phyloP scores from a whole-genome alignment of 1,140 invertebrate genomes.

The Drosophila kurseongensis region DNA sequence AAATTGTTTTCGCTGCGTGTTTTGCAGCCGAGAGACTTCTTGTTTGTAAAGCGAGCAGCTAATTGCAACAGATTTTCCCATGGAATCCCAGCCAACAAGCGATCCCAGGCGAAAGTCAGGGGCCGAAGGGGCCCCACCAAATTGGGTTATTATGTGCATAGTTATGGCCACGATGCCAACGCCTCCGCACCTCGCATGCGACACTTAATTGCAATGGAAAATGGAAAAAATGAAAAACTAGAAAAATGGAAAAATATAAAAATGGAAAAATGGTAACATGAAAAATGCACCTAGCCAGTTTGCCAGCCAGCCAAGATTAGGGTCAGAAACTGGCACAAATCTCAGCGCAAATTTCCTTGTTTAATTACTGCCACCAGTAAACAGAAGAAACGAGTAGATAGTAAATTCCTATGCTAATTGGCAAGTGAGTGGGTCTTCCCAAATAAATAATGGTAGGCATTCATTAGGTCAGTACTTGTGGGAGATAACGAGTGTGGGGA shows the following conservation, averaged over 20 bases:
- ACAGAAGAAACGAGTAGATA: constrained; percentile 25
- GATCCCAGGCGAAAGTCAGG: constrained; percentile 58
- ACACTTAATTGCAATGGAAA: constrained; percentile 72
- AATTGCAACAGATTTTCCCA: constrained; percentile 82
- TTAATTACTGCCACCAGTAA: constrained; percentile 24
- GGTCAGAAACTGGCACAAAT: constrained; percentile 51
- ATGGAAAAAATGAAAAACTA: constrained; percentile 19
- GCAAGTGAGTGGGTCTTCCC: constrained; percentile 25
- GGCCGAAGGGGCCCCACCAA: constrained; percentile 28
- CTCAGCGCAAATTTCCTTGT: constrained; percentile 42
- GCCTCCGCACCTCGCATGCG: constrained; percentile 66
- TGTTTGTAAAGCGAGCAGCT: constrained; percentile 73
- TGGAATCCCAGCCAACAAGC: constrained; percentile 26
- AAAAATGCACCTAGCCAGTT: constrained; percentile 45
- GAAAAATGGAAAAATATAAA: constrained; percentile 23
- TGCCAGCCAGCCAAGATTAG: constrained; percentile 18
- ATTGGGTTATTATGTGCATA: constrained; percentile 83
- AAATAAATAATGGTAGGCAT: constrained; percentile 28
- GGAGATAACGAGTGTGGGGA: constrained; percentile 2
- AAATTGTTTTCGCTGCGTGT: constrained; percentile 83
- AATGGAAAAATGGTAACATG: constrained; percentile 17
- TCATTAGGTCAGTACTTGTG: constrained; percentile 65
- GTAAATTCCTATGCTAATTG: constrained; percentile 31
- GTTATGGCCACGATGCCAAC: constrained; percentile 59
- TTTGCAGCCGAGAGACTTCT: constrained; percentile 33